These are phyloP conservation scores for Patella caerulea DNA, from an alignment of 2,888 invertebrate species.

Conservation along the genomic window DNA sequence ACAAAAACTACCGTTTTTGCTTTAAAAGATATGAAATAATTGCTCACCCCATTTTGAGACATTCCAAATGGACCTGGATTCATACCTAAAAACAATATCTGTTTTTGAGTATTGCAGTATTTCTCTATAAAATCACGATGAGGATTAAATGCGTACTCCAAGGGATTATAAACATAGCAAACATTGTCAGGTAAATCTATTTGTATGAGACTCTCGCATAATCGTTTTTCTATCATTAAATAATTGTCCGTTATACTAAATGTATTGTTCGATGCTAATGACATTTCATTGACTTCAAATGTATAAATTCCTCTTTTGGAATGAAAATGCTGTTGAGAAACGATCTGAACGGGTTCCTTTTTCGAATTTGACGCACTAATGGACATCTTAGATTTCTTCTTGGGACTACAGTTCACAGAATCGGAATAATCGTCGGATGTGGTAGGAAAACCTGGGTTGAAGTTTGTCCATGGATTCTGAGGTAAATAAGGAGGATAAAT, in stretches of 20 bases:
- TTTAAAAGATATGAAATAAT: background rate
- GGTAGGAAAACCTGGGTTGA: slow-evolving; percentile 20
- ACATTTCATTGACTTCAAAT: slow-evolving; percentile 18
- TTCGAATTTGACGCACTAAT: background rate
- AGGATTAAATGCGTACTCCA: slow-evolving; percentile 85
- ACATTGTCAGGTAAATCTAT: slow-evolving; percentile 76
- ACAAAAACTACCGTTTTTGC: background rate
- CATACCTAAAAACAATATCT: slow-evolving; percentile 90
- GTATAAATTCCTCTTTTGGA: slow-evolving; percentile 31
- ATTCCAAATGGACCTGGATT: slow-evolving; percentile 98
- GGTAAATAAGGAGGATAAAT: background rate
- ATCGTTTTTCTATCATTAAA: slow-evolving; percentile 57
- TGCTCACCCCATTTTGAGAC: slow-evolving; percentile 90
- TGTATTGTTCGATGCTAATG: background rate
- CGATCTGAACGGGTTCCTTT: background rate
- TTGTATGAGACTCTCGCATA: slow-evolving; percentile 71
- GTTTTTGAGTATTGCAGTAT: slow-evolving; percentile 78
- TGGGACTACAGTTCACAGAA: slow-evolving; percentile 17
- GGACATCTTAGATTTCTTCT: background rate
- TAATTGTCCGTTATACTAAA: slow-evolving; percentile 43
- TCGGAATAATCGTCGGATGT: slow-evolving; percentile 18
- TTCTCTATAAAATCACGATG: slow-evolving; percentile 83
- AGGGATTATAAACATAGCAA: slow-evolving; percentile 85
- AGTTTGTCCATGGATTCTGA: slow-evolving; percentile 19
- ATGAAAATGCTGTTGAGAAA: slow-evolving; percentile 23